phyloP scores from a whole-genome alignment of 2,797 vertebrate genomes.

The Nannoperca australis region DNA sequence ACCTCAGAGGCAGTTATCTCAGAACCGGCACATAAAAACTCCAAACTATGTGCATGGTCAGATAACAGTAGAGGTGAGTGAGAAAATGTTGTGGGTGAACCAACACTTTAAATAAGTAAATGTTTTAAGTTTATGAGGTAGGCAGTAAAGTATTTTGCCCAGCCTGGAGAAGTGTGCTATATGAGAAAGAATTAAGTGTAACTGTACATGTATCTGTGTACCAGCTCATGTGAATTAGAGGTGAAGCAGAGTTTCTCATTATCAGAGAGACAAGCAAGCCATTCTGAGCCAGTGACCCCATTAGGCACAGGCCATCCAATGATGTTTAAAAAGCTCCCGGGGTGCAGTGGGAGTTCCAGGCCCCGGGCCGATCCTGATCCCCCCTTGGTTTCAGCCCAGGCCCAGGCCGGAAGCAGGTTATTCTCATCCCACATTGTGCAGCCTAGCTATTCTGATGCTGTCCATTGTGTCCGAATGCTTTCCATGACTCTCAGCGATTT shows the following conservation, averaged over 20 bases:
- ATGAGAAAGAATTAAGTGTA: not conserved
- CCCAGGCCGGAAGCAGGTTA: conserved; percentile 70
- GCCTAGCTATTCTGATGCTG: conserved; percentile 59
- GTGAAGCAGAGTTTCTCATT: conserved; percentile 55
- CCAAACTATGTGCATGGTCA: not conserved
- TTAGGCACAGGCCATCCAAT: conserved; percentile 59
- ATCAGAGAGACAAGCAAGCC: conserved; percentile 44
- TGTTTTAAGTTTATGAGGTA: not conserved
- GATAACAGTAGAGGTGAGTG: too few relatives aligned
- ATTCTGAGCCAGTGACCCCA: conserved; percentile 71
- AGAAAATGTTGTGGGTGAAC: not conserved
- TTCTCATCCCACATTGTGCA: conserved; percentile 72
- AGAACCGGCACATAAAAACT: not conserved
- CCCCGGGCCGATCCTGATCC: conserved; percentile 62
- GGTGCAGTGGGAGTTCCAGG: conserved; percentile 66
- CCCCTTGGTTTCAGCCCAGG: conserved; percentile 51
- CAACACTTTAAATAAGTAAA: not conserved
- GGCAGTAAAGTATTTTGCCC: not conserved
- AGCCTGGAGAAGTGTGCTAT: not conserved
- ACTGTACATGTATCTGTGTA: not conserved
- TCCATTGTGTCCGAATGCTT: conserved; percentile 73
- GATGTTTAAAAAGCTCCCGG: conserved; percentile 74
- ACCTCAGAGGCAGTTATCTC: not conserved
- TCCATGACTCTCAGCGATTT: conserved; percentile 83
- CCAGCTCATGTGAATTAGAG: conserved; percentile 28